Conservation (phyloP, 2,888 invertebrate genomes). For the Entomobrya multifasciata region DNA sequence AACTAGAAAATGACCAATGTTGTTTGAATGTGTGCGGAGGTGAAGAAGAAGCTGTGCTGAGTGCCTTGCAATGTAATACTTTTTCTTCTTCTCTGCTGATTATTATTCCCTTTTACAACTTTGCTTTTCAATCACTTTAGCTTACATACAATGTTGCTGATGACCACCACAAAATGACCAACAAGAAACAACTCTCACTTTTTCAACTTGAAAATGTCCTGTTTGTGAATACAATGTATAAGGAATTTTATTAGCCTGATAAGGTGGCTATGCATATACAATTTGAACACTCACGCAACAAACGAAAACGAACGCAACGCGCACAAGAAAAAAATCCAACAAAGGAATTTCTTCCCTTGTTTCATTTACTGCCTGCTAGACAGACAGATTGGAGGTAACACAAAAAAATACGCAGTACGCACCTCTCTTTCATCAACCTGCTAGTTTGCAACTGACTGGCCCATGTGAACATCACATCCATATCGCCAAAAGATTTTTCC, state of each 20-base stretch:
- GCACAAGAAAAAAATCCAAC: slow-evolving; percentile 37
- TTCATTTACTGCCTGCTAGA: not conserved
- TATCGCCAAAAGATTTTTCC: too few relatives aligned
- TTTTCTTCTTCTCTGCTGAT: slow-evolving; percentile 30
- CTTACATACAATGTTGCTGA: not conserved
- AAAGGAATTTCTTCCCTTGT: slow-evolving; percentile 4
- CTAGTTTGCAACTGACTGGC: slow-evolving; percentile 72
- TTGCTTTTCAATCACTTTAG: slow-evolving; percentile 58
- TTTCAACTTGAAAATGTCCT: slow-evolving; percentile 35
- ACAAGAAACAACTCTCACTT: slow-evolving; percentile 55
- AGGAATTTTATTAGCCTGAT: slow-evolving; percentile 35
- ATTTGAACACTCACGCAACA: slow-evolving; percentile 14
- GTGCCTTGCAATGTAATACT: too few relatives aligned
- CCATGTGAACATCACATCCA: slow-evolving; percentile 65
- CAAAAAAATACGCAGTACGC: slow-evolving; percentile 46
- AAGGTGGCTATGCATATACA: not conserved
- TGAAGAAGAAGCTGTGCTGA: slow-evolving; percentile 27
- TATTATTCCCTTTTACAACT: slow-evolving; percentile 41
- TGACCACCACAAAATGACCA: slow-evolving; percentile 15
- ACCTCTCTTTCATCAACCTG: slow-evolving; percentile 61
- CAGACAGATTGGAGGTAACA: slow-evolving; percentile 16
- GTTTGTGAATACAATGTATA: slow-evolving; percentile 30
- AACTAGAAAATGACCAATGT: not conserved
- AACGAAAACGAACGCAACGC: too few relatives aligned
- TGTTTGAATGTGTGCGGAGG: not conserved